These are phyloP conservation scores for Pseudomyrmex gracilis DNA, from an alignment of 1,140 invertebrate genomes.

Conservation along the genomic window DNA sequence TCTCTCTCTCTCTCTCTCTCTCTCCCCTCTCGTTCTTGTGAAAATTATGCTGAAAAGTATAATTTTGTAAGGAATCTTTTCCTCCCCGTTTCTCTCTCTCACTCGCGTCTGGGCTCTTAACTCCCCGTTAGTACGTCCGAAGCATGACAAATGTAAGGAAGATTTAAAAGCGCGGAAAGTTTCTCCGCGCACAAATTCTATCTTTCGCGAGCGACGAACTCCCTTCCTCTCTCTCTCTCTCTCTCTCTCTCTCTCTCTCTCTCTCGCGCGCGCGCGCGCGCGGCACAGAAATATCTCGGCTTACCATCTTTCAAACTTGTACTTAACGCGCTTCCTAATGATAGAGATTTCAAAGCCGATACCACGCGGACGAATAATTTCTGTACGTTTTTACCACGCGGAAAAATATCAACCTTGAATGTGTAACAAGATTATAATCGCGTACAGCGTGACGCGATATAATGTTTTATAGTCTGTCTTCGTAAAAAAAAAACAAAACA, in stretches of 20 bases:
- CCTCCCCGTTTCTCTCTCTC: background rate
- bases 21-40: too few species aligned
- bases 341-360: conserved; percentile 46
- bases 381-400: conserved; percentile 11
- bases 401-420: conserved; percentile 11
- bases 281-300: conserved; percentile 51
- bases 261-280: too few species aligned
- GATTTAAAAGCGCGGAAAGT: conserved; percentile 57
- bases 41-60: conserved; percentile 47
- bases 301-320: conserved; percentile 55
- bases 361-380: background rate
- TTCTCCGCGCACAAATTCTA: conserved; percentile 32
- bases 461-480: background rate
- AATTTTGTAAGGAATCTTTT: conserved; percentile 48
- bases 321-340: conserved; percentile 44
- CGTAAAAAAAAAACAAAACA: too few species aligned
- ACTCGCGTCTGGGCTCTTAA: conserved; percentile 3
- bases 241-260: background rate
- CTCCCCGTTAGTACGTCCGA: conserved; percentile 40
- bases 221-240: background rate
- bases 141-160: conserved; percentile 58
- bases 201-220: conserved; percentile 40
- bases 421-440: conserved; percentile 30
- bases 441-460: conserved; percentile 8
- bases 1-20: too few species aligned